Evolutionary conservation across 2,113 vertebrate genomes (phyloP).

Genomic region (Apaloderma vittatum): DNA sequence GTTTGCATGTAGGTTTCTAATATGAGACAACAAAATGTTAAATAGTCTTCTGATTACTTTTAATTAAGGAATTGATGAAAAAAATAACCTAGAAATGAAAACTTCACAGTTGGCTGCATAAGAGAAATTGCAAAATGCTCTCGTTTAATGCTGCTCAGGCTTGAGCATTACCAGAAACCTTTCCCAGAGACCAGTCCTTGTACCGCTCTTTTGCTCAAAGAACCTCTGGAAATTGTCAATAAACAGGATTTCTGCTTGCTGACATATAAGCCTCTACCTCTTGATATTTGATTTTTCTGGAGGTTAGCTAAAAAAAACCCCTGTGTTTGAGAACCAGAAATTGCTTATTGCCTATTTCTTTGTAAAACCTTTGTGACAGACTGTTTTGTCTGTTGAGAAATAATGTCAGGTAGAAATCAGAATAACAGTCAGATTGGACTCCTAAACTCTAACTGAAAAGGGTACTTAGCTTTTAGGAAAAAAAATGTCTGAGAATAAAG

Average conservation of each 20-base stretch:
- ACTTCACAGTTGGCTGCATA: background rate
- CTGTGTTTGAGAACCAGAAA: background rate
- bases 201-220: background rate
- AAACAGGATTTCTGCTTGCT: background rate
- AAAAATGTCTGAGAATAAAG: background rate
- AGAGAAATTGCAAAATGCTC: background rate
- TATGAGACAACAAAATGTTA: background rate
- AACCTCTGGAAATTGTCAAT: background rate
- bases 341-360: background rate
- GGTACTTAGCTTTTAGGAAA: background rate
- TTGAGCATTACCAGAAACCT: background rate
- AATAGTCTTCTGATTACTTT: constrained; percentile 8
- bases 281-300: background rate
- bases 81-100: constrained; percentile 11
- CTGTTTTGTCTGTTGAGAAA: background rate
- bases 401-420: background rate
- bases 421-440: background rate
- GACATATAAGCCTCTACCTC: background rate
- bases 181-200: background rate
- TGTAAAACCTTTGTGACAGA: background rate
- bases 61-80: constrained; percentile 41
- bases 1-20: background rate
- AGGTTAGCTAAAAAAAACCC: background rate
- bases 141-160: background rate
- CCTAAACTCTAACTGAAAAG: background rate